Evolutionary conservation across 2,113 vertebrate genomes (phyloP).

Genomic region (human (Homo sapiens)): GRCh38 chr14:45016501-45017000

Average conservation of each 20-base stretch:
- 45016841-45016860: not conserved
- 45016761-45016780: not conserved
- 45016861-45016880: constrained; percentile 20
- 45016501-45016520: too few relatives aligned
- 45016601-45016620: too few relatives aligned
- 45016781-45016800: constrained; percentile 26
- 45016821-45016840: constrained; percentile 22
- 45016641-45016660: too few relatives aligned
- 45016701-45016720: constrained; percentile 44
- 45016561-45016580: too few relatives aligned
- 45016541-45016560: too few relatives aligned
- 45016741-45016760: constrained; percentile 18
- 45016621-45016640: too few relatives aligned
- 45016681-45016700: not conserved
- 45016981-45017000: constrained; percentile 86
- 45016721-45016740: constrained; percentile 12
- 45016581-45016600: too few relatives aligned
- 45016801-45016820: constrained; percentile 20
- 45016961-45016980: constrained; percentile 84
- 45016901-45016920: not conserved
- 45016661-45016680: too few relatives aligned
- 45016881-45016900: not conserved
- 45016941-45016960: constrained; percentile 76
- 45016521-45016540: rapidly evolving
- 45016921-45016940: constrained; percentile 48